Evolutionary conservation across 2,113 vertebrate genomes (phyloP).

Genomic region (Pitta sordida): DNA sequence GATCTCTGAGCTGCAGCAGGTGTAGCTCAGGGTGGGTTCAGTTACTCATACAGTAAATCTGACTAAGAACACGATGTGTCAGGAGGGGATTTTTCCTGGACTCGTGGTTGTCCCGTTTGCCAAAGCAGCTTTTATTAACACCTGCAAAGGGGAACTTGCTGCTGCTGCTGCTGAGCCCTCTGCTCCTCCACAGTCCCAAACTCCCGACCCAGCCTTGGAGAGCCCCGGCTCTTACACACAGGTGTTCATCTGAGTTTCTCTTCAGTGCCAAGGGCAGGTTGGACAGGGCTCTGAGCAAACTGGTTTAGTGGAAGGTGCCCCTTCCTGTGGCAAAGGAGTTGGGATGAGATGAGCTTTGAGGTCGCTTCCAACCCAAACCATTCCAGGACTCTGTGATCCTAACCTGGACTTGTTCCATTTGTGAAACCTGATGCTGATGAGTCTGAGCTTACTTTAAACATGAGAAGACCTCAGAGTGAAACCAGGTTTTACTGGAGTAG

Average conservation of each 20-base stretch:
- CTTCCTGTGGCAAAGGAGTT: background rate
- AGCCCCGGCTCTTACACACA: background rate
- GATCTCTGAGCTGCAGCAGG: background rate
- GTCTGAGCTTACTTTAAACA: background rate
- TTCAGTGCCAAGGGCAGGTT: background rate
- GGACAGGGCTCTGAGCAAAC: background rate
- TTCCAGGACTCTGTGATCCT: background rate
- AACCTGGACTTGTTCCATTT: background rate
- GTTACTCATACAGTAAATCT: background rate
- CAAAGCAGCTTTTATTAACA: background rate
- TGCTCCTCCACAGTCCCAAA: rapidly evolving
- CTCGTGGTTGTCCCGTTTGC: background rate
- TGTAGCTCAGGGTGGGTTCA: background rate
- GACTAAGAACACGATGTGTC: background rate
- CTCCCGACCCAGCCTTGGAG: rapidly evolving
- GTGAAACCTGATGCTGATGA: background rate
- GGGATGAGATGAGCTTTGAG: background rate
- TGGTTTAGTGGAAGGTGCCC: background rate
- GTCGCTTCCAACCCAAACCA: background rate
- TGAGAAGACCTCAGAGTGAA: background rate
- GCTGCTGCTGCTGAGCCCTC: background rate
- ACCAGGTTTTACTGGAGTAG: background rate
- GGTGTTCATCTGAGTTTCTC: background rate
- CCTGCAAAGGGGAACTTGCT: background rate
- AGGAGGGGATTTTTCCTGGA: background rate